Evolutionary conservation across 2,113 vertebrate genomes (phyloP), one percentile per base, ranked within the genome.

Genomic region (Rhea americana): DNA sequence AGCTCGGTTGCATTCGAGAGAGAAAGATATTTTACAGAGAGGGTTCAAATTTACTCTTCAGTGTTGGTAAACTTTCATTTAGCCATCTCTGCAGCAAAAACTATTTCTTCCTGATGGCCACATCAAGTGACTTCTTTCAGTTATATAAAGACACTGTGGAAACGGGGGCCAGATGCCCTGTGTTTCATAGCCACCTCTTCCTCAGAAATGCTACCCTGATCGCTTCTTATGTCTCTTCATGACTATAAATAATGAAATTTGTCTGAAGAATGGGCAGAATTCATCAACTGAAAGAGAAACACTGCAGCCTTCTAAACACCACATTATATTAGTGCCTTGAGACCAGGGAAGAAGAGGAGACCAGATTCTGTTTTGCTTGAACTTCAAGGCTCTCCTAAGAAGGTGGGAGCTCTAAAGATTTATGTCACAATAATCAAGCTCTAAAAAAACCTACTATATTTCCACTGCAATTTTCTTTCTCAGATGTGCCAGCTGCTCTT

Each of bases 391-490:
- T 78, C 77, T 48, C 66, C 14, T 53, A 78, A 41, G 66, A 62
- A 73, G 58, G 70, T 8, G 26, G 26, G 37, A 84, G 21, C 13
- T 72, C 26, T 93, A 70, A 56, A 4, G 14, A 73, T 90, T 79
- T 85, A 20, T 70, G 77, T 50, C 66, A 76, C 62, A 88, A 80
- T 75, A 93, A 90, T 15, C 14, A 79, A 92, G 72, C 53, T 91
- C 73, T 90, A 51, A 84, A 92, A 45, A 95, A 70, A 35, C 59
- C 71, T 59, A 62, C 82, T 76, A 25, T 70, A 30, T 87, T 96
- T 96, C 93, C 90, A 87, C 75, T 89, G 94, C 47, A 39, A 71
- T 93, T 97, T 97, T 95, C 95, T 95, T 94, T 95, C 93, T 96
- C 83, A 32, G 81, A 93, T 82, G 71, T 93, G 93, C 96, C 97